phyloP scores from a whole-genome alignment of 2,888 invertebrate genomes.

The Microctonus brassicae region DNA sequence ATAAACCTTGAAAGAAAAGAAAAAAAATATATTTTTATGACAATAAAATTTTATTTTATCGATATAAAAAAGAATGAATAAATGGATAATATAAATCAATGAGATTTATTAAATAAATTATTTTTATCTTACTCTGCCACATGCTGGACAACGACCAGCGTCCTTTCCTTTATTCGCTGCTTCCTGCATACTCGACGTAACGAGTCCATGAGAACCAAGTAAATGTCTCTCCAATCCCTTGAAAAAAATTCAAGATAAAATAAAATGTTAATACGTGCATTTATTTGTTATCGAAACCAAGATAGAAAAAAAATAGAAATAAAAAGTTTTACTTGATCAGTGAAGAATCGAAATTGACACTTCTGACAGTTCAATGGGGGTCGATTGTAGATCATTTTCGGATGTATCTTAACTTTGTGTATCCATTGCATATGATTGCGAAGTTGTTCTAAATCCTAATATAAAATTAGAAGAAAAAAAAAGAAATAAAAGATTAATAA shows the following conservation, averaged over 20 bases:
- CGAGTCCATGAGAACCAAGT: slow-evolving; percentile 92
- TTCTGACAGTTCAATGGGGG: slow-evolving; percentile 96
- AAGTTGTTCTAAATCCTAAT: slow-evolving; percentile 88
- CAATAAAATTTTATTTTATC: neutral
- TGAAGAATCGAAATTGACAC: slow-evolving; percentile 96
- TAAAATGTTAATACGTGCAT: neutral
- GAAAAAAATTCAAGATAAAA: neutral
- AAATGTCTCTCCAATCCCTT: slow-evolving; percentile 96
- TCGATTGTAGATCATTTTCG: slow-evolving; percentile 94
- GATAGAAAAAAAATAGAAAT: slow-evolving; percentile 5
- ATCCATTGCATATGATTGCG: slow-evolving; percentile 98
- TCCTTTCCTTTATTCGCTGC: slow-evolving; percentile 96
- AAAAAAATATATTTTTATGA: neutral
- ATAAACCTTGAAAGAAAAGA: slow-evolving; percentile 80
- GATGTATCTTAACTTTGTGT: slow-evolving; percentile 96
- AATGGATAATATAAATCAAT: too few species aligned
- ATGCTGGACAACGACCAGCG: slow-evolving; percentile 93
- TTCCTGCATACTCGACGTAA: slow-evolving; percentile 96
- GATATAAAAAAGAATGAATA: neutral
- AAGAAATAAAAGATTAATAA: neutral
- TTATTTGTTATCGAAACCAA: too few species aligned
- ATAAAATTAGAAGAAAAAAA: slow-evolving; percentile 15
- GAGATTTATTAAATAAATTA: neutral
- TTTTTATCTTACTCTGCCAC: slow-evolving; percentile 82
- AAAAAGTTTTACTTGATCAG: slow-evolving; percentile 75